Percentiles rank a stretch among this genome's conserved stretches.
These are phyloP conservation scores for Conopomorpha cramerella DNA, from an alignment of 1,140 invertebrate species.

Conservation along the genomic window DNA sequence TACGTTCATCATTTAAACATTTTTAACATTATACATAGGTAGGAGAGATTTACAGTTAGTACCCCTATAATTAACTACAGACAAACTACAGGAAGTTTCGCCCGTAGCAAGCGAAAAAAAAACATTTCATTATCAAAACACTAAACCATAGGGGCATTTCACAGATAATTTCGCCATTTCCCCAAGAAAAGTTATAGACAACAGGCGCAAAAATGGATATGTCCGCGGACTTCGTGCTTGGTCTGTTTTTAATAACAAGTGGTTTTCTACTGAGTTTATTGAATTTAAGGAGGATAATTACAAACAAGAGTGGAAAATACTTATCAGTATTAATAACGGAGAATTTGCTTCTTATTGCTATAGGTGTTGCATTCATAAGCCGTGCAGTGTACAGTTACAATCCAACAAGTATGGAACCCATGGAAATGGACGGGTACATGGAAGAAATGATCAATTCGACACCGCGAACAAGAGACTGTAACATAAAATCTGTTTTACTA, in stretches of 20 bases:
- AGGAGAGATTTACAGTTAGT: constrained; percentile 3
- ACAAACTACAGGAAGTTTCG: too few relatives aligned
- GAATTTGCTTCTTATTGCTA: constrained; percentile 34
- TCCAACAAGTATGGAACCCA: constrained; percentile 16
- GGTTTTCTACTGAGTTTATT: constrained; percentile 35
- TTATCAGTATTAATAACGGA: constrained; percentile 33
- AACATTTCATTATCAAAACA: too few relatives aligned
- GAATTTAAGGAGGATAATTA: constrained; percentile 30
- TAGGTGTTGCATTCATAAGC: constrained; percentile 36
- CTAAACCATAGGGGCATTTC: constrained; percentile 30
- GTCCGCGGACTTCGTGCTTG: constrained; percentile 31
- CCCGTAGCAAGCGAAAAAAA: constrained; percentile 13
- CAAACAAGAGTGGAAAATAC: constrained; percentile 12
- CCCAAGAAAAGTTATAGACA: constrained; percentile 1
- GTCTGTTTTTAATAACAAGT: constrained; percentile 30
- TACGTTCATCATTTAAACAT: too few relatives aligned
- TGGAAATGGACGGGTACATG: constrained; percentile 16
- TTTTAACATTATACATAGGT: too few relatives aligned
- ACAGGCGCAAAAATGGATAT: constrained; percentile 21
- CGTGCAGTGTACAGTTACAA: constrained; percentile 21
- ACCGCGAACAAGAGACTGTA: constrained; percentile 17
- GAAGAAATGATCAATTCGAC: constrained; percentile 3
- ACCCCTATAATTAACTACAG: constrained; percentile 44
- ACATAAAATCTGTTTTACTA: constrained; percentile 26
- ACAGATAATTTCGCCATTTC: constrained; percentile 9